phyloP scores from a whole-genome alignment of 2,888 invertebrate species.

The Tipula lateralis region DNA sequence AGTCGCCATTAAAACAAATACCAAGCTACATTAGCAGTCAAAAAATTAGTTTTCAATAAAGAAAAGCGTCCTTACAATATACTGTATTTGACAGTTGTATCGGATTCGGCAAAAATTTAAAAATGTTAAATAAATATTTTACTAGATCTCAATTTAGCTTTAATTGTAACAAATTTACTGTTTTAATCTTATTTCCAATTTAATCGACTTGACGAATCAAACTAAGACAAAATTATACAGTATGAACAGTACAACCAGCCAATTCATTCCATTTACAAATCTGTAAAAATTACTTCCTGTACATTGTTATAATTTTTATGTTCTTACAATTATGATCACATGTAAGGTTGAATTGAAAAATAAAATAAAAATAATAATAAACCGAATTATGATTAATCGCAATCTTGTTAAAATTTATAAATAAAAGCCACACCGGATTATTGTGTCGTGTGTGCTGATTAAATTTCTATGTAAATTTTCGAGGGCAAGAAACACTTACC shows the following conservation, averaged over 20 bases:
- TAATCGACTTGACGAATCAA: neutral
- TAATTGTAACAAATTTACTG: neutral
- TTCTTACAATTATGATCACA: neutral
- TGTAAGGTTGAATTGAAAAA: neutral
- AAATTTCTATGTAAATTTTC: neutral
- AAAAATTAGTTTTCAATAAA: too few species aligned
- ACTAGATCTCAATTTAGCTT: too few species aligned
- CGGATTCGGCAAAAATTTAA: too few species aligned
- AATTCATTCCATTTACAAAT: neutral
- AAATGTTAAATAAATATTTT: too few species aligned
- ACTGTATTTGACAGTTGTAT: too few species aligned
- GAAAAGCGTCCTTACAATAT: too few species aligned
- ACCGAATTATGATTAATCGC: conserved; percentile 11
- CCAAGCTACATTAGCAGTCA: too few species aligned
- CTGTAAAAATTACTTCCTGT: neutral
- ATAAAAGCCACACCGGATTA: neutral
- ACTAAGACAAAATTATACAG: neutral
- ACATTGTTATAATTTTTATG: neutral
- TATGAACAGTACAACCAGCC: neutral
- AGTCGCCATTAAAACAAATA: too few species aligned
- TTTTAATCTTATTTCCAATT: neutral
- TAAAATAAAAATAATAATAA: neutral
- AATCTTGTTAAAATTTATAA: neutral
- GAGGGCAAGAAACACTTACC: neutral
- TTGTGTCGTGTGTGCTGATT: neutral